Evolutionary conservation across 2,113 vertebrate genomes (phyloP).

Genomic region (Marcusenius ussheri): DNA sequence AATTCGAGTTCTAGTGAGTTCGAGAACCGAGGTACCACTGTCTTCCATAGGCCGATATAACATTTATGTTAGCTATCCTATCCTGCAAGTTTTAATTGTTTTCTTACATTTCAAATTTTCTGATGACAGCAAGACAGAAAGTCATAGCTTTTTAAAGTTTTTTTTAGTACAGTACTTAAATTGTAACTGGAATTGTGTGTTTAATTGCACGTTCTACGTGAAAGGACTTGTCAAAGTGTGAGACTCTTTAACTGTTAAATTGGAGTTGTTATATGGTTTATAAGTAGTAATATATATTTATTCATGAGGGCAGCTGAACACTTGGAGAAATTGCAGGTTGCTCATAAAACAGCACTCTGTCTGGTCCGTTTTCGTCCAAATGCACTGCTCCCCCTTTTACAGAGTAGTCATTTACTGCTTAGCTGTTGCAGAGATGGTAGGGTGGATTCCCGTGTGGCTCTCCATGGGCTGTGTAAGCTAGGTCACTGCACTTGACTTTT

Average conservation of each 20-base stretch:
- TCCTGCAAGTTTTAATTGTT: background rate
- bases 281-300: background rate
- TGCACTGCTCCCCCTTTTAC: background rate
- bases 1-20: too few species aligned
- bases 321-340: background rate
- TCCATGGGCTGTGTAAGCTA: background rate
- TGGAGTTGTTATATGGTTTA: background rate
- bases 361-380: background rate
- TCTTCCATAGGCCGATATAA: background rate
- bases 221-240: background rate
- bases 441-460: background rate
- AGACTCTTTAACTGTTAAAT: background rate
- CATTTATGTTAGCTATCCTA: background rate
- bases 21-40: too few species aligned
- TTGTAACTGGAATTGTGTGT: background rate
- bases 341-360: background rate
- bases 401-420: background rate
- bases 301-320: background rate
- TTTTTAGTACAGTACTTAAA: background rate
- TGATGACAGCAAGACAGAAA: background rate
- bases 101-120: background rate
- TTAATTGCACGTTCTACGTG: background rate
- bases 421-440: background rate
- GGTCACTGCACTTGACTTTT: background rate
- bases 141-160: background rate